Conservation (phyloP, 2,888 invertebrate species). For the Pachycephus smyrnensis region DNA sequence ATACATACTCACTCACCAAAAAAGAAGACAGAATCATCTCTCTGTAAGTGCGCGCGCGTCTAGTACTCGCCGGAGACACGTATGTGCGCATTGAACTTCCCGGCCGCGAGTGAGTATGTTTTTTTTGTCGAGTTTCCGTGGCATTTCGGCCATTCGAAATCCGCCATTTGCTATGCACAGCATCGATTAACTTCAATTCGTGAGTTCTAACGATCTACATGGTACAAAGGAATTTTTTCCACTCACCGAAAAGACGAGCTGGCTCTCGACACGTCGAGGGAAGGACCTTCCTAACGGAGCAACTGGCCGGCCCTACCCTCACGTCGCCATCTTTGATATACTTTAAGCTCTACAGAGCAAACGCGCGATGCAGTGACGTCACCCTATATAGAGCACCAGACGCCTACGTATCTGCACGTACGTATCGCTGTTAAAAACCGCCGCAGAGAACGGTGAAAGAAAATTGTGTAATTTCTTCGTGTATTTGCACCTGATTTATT, state of each 20-base stretch:
- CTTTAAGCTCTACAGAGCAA: constrained; percentile 38
- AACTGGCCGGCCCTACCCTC: constrained; percentile 55
- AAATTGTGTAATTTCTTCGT: background rate
- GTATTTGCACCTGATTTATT: background rate
- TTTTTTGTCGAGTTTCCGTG: constrained; percentile 1
- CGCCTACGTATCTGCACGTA: constrained; percentile 4
- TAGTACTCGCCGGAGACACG: constrained; percentile 42
- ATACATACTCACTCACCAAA: constrained; percentile 21
- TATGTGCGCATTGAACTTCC: constrained; percentile 65
- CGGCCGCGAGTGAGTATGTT: constrained; percentile 22
- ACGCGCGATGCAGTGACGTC: constrained; percentile 31
- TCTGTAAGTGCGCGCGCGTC: background rate
- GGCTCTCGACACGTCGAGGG: constrained; percentile 5
- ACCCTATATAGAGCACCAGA: constrained; percentile 6
- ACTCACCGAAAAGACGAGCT: constrained; percentile 9
- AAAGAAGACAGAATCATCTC: constrained; percentile 5
- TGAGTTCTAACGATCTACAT: background rate
- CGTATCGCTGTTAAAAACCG: background rate
- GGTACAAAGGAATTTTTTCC: background rate
- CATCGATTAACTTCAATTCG: background rate
- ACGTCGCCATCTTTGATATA: constrained; percentile 61
- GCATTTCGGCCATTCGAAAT: background rate
- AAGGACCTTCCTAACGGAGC: constrained; percentile 38
- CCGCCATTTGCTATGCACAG: background rate
- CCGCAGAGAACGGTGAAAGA: background rate